These are phyloP conservation scores for Lutraria rhynchaena DNA, from an alignment of 1,140 invertebrate species.

Conservation along the genomic window DNA sequence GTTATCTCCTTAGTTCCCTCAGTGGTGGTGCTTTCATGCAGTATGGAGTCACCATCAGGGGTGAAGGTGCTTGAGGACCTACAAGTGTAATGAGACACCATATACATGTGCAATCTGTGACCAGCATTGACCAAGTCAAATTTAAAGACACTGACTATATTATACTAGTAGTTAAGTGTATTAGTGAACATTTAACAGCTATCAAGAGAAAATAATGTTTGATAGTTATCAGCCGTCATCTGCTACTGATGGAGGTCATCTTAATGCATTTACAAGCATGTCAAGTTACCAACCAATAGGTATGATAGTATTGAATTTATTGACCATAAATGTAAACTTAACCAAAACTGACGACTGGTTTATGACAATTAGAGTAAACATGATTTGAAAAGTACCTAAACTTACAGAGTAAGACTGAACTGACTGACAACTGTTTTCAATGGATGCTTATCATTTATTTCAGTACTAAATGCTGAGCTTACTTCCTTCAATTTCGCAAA, in stretches of 20 bases:
- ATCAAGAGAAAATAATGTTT: neutral
- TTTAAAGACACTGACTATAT: neutral
- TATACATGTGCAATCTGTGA: too few species aligned
- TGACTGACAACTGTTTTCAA: conserved; percentile 10
- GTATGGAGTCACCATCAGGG: too few species aligned
- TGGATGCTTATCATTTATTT: conserved; percentile 8
- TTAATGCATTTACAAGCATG: too few species aligned
- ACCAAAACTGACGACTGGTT: neutral
- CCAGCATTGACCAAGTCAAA: neutral
- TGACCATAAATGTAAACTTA: neutral
- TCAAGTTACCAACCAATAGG: too few species aligned
- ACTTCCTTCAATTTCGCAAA: conserved; percentile 15
- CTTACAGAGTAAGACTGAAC: conserved; percentile 19
- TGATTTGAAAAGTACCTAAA: neutral
- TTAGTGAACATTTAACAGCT: too few species aligned
- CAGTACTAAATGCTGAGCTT: conserved; percentile 9
- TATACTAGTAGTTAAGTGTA: too few species aligned
- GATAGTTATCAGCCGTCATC: neutral
- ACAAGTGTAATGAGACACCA: too few species aligned
- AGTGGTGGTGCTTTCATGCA: too few species aligned
- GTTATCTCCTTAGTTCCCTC: neutral
- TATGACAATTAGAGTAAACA: conserved; percentile 5
- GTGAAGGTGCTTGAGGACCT: too few species aligned
- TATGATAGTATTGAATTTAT: too few species aligned
- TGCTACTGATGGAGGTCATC: neutral